Base-by-base conservation (phyloP, 2,888 invertebrate genomes). In the Agrenia bidenticulata region DNA sequence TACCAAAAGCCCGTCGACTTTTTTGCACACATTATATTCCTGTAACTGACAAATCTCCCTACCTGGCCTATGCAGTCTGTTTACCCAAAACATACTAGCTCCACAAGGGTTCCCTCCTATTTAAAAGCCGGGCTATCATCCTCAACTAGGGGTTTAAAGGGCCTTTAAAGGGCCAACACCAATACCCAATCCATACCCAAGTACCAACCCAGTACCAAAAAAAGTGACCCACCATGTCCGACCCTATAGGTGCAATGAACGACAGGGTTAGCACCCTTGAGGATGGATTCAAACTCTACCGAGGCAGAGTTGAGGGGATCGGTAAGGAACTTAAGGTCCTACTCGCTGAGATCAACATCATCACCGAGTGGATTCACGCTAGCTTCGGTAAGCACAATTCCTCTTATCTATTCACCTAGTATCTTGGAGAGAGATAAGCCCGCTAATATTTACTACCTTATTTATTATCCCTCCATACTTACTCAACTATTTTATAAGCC, bases 321-420 rank as follows among this genome's bases (percentile, higher is more conserved):
- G 58, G 64, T 24, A 66, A 69, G 24, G 69, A 72, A 27, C 58
- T 69, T n/a, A 72, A 72, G 60, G 56, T 72, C 21, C 45, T 69
- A 23, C 57, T 72, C 0, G 67, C 69, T 15, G 72, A 72, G 49
- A 66, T 72, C 61, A 61, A 69, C 53, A 67, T 69, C 5, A 69
- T 72, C 54, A 69, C 64, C 1, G 69, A 69, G 50, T 72, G 72
- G 72, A 69, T 72, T 53, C 64, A 67, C 42, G 51, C 67, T 51
- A 69, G 63, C 57, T 72, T 72, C 51, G 69, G 72, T 72, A 67
- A 67, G 61, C n/a, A n/a, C n/a, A n/a, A n/a, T n/a, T n/a, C n/a
- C n/a, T n/a, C n/a, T n/a, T n/a, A n/a, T n/a, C n/a, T n/a, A n/a
- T n/a, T n/a, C n/a, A n/a, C n/a, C n/a, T n/a, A n/a, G n/a, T n/a